Evolutionary conservation across 1,140 invertebrate species (phyloP).

Genomic region (Onthophagus taurus): DNA sequence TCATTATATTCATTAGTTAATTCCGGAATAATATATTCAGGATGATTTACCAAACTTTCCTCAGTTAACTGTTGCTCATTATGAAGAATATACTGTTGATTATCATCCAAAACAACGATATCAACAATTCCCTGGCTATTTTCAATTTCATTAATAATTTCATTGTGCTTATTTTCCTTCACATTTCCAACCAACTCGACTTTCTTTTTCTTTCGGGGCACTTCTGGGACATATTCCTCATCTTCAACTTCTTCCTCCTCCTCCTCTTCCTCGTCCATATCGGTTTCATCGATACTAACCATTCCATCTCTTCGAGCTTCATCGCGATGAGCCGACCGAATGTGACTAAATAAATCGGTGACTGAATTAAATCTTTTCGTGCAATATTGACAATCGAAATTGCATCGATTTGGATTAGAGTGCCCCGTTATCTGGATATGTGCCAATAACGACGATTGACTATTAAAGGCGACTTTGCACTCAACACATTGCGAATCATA

Average conservation of each 20-base stretch:
- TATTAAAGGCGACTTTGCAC: constrained; percentile 44
- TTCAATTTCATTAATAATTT: constrained; percentile 46
- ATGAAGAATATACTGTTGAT: constrained; percentile 43
- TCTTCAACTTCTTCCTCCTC: constrained; percentile 10
- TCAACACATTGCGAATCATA: constrained; percentile 40
- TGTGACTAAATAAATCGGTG: constrained; percentile 54
- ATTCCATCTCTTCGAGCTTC: constrained; percentile 50
- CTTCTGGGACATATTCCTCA: constrained; percentile 9
- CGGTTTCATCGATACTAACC: constrained; percentile 46
- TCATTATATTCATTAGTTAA: constrained; percentile 17
- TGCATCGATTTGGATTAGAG: constrained; percentile 19
- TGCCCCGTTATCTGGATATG: constrained; percentile 49
- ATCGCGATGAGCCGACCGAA: constrained; percentile 51
- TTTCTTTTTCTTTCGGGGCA: constrained; percentile 16
- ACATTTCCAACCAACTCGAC: background rate
- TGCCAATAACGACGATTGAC: constrained; percentile 38
- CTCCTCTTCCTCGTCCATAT: constrained; percentile 41
- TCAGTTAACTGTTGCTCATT: constrained; percentile 19
- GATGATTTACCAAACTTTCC: constrained; percentile 16
- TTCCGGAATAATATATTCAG: constrained; percentile 32
- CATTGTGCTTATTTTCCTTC: constrained; percentile 33
- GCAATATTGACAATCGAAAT: constrained; percentile 59
- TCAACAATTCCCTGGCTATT: constrained; percentile 48
- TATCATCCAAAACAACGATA: constrained; percentile 45
- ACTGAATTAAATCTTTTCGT: constrained; percentile 53